Conservation (phyloP, 1,140 invertebrate species). For the Drosophila virilis region DNA sequence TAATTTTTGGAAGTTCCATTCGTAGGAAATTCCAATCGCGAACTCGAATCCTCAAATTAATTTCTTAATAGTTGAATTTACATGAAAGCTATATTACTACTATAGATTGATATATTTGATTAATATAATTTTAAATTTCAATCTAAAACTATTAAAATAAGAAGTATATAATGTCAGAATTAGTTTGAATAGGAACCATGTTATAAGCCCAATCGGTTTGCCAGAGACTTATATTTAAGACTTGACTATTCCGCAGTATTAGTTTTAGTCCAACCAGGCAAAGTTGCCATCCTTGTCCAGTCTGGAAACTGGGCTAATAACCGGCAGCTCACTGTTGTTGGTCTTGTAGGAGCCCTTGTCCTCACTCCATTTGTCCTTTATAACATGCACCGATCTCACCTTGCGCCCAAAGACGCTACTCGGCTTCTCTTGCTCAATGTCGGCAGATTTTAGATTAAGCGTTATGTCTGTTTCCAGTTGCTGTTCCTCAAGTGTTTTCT, state of each 20-base stretch:
- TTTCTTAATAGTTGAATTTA: too few relatives aligned
- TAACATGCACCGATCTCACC: slow-evolving; percentile 41
- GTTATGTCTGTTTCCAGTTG: slow-evolving; percentile 48
- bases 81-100: too few relatives aligned
- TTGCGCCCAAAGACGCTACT: slow-evolving; percentile 63
- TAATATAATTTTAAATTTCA: background rate
- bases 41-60: too few relatives aligned
- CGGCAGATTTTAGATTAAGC: slow-evolving; percentile 42
- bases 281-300: slow-evolving; percentile 73
- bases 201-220: background rate
- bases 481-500: slow-evolving; percentile 23
- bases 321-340: slow-evolving; percentile 67
- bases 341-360: slow-evolving; percentile 58
- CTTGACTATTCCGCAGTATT: background rate
- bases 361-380: slow-evolving; percentile 26
- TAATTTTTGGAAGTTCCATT: too few relatives aligned
- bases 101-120: too few relatives aligned
- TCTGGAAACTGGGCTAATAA: slow-evolving; percentile 22
- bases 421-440: slow-evolving; percentile 22
- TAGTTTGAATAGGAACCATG: background rate
- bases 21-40: too few relatives aligned
- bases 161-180: background rate
- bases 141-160: background rate
- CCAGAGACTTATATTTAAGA: background rate
- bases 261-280: slow-evolving; percentile 73